These are phyloP conservation scores for Thera britannica DNA, from an alignment of 2,888 invertebrate genomes.

Conservation along the genomic window DNA sequence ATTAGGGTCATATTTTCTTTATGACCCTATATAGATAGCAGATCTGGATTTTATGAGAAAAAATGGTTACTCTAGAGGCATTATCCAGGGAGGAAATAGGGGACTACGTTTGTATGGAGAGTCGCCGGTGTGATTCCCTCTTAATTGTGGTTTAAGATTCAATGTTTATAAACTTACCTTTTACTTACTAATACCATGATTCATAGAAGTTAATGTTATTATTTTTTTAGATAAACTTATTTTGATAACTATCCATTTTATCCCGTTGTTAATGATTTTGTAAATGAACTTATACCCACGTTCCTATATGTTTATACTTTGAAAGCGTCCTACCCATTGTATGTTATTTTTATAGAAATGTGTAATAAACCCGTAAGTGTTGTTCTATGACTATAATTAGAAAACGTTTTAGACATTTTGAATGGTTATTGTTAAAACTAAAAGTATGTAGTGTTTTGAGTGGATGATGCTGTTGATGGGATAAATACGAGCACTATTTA, in stretches of 20 bases:
- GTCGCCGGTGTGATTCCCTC: too few relatives aligned
- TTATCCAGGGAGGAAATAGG: too few relatives aligned
- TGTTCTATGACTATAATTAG: slow-evolving; percentile 42
- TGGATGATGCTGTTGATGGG: slow-evolving; percentile 18
- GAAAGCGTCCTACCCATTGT: slow-evolving; percentile 34
- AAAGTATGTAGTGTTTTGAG: slow-evolving; percentile 33
- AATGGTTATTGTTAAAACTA: slow-evolving; percentile 22
- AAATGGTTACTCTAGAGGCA: too few relatives aligned
- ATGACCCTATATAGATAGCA: too few relatives aligned
- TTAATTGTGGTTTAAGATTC: slow-evolving; percentile 65
- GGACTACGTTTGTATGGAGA: too few relatives aligned
- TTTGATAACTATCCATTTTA: slow-evolving; percentile 75
- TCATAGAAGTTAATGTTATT: slow-evolving; percentile 47
- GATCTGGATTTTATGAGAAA: too few relatives aligned
- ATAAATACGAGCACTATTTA: background rate
- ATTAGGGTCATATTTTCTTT: too few relatives aligned
- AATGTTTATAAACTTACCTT: too few relatives aligned
- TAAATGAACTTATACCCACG: slow-evolving; percentile 50
- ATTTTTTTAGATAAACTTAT: slow-evolving; percentile 76
- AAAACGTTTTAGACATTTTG: slow-evolving; percentile 33
- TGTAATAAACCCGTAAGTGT: slow-evolving; percentile 42
- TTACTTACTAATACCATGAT: too few relatives aligned
- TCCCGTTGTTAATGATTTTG: slow-evolving; percentile 56
- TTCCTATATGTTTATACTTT: slow-evolving; percentile 53
- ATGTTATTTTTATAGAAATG: slow-evolving; percentile 40